Evolutionary conservation across 2,113 vertebrate genomes (phyloP), one percentile per base, ranked within the genome.

Genomic region (Spea bombifrons): DNA sequence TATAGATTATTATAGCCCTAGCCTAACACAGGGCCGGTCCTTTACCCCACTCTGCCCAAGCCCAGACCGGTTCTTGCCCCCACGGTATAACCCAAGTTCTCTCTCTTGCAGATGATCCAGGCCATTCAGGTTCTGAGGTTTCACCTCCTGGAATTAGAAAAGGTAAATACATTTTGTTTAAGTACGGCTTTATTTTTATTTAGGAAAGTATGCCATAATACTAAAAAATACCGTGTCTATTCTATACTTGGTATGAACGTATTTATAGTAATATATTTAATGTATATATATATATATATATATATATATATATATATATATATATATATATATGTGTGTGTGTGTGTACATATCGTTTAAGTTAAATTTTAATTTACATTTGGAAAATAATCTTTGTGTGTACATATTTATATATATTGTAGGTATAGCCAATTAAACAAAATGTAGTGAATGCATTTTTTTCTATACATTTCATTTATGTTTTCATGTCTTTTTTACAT

Each of bases 51-150:
- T 10, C 5, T 64, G 30, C 46, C 15, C 9, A n/a, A 30, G 12
- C 0, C 61, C 15, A 63, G 5, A 61, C 45, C 43, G 8, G 2
- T 50, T 48, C 47, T 12, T 52, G 67, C 67, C 81, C 53, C 78
- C 76, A 30, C 15, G 86, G 30, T 30, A 88, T 90, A 83, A 81
- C 73, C 63, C 68, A 68, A 43, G 76, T 87, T 80, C 75, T 76
- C 87, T 90, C 86, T 91, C 85, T 88, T 92, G 52, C 94, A 99
- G 97, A 99, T 99, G 97, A 99, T 99, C 84, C 96, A 99, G 95
- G 97, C 97, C 92, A 99, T 99, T 93, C 97, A 99, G 97, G 97
- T 99, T 88, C 95, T 99, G 96, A 95, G 97, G 89, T 99, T 99
- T 95, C 97, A 99, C 85, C 97, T 99, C 90, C 91, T 99, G 96